Percentiles rank a stretch among this genome's conserved stretches.
These are phyloP conservation scores for Pseudomyrmex cubaensis DNA, from an alignment of 1,140 invertebrate species.

Conservation along the genomic window DNA sequence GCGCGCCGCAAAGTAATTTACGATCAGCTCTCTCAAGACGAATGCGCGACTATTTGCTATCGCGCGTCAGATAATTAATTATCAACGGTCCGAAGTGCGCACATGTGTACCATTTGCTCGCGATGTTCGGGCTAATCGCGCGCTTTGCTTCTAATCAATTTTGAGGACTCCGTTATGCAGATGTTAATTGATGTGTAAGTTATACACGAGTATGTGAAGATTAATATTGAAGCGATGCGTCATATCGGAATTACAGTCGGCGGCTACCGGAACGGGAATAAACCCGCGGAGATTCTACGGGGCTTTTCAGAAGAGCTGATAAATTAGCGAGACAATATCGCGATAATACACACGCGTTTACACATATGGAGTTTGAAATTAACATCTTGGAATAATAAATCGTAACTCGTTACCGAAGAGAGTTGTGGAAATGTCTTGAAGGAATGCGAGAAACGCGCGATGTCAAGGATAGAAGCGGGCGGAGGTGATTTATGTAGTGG, in stretches of 20 bases:
- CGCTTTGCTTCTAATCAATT: slow-evolving; percentile 23
- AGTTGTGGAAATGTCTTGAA: background rate
- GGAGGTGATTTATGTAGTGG: slow-evolving; percentile 9
- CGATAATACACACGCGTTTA: background rate
- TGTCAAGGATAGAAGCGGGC: background rate
- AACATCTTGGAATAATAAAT: slow-evolving; percentile 19
- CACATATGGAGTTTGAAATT: background rate
- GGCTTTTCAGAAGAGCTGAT: too few species aligned
- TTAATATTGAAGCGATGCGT: too few species aligned
- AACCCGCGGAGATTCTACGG: too few species aligned
- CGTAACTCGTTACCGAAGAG: slow-evolving; percentile 24
- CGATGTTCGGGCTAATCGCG: background rate
- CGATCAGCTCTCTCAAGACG: slow-evolving; percentile 48
- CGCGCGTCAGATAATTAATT: slow-evolving; percentile 51
- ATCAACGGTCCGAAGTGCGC: background rate
- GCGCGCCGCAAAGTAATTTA: slow-evolving; percentile 51
- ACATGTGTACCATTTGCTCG: slow-evolving; percentile 10
- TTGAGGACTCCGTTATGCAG: background rate
- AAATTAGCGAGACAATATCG: slow-evolving; percentile 9
- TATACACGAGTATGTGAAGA: background rate
- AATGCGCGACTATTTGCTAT: slow-evolving; percentile 58
- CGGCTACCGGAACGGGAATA: too few species aligned
- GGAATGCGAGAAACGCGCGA: too few species aligned
- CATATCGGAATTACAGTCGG: too few species aligned
- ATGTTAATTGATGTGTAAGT: background rate